Conservation (phyloP, 23 tunicate genomes). For the Halocynthia roretzi region DNA sequence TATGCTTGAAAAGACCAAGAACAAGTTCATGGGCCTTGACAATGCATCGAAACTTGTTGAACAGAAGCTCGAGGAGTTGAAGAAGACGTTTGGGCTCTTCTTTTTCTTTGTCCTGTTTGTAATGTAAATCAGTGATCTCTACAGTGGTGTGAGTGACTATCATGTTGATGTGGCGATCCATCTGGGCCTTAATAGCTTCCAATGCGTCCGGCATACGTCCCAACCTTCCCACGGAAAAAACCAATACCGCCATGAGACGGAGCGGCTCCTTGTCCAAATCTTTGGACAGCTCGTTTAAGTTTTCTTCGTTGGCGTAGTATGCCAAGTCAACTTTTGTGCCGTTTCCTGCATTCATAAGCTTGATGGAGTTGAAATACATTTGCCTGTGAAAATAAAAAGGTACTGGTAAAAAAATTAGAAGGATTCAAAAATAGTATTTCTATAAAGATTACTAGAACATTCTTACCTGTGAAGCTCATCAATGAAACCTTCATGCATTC, state of each 20-base stretch:
- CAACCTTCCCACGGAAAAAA: slow-evolving; percentile 53
- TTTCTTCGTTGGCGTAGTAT: slow-evolving; percentile 18
- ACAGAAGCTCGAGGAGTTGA: slow-evolving; percentile 61
- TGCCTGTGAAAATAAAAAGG: background rate
- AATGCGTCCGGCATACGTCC: slow-evolving; percentile 58
- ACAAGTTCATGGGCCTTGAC: slow-evolving; percentile 69
- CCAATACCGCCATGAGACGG: slow-evolving; percentile 63
- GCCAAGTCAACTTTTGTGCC: background rate
- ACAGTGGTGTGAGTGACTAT: slow-evolving; percentile 86
- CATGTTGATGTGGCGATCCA: slow-evolving; percentile 82
- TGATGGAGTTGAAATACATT: slow-evolving; percentile 60
- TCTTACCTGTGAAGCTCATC: slow-evolving; percentile 54
- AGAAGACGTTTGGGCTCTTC: slow-evolving; percentile 74
- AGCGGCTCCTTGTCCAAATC: slow-evolving; percentile 66
- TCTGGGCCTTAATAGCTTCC: slow-evolving; percentile 59
- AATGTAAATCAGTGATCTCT: slow-evolving; percentile 72
- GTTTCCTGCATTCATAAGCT: background rate
- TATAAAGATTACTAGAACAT: background rate
- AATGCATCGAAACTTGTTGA: slow-evolving; percentile 71
- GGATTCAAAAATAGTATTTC: too few species aligned
- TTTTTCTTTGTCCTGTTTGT: slow-evolving; percentile 25
- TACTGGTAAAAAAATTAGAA: too few species aligned
- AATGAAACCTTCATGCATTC: slow-evolving; percentile 72
- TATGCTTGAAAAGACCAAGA: slow-evolving; percentile 14
- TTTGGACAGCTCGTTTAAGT: slow-evolving; percentile 48